phyloP scores from a whole-genome alignment of 2,113 vertebrate species.

The Notarius lentiginosus region DNA sequence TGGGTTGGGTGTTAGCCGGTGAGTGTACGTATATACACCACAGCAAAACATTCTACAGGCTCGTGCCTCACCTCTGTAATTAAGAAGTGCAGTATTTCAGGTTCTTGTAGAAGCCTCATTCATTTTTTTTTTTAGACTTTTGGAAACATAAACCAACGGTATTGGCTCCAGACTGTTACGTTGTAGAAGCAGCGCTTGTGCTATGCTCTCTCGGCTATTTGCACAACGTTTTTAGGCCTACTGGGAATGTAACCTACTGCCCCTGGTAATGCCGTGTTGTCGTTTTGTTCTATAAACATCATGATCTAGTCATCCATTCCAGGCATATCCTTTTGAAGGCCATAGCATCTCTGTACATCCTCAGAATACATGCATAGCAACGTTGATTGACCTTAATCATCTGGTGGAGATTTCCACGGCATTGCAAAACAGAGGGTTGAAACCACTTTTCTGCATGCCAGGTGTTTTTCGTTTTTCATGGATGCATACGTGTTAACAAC shows the following conservation, averaged over 20 bases:
- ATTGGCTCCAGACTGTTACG: not conserved
- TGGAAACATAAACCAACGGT: not conserved
- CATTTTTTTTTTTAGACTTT: too few species aligned
- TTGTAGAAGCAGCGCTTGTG: not conserved
- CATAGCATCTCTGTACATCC: constrained; percentile 29
- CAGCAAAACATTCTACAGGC: not conserved
- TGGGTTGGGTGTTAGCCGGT: too few species aligned
- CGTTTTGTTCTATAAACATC: constrained; percentile 34
- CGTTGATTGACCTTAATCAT: constrained; percentile 30
- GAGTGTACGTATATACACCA: too few species aligned
- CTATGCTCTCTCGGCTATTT: not conserved
- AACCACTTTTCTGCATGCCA: not conserved
- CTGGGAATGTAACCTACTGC: constrained; percentile 27
- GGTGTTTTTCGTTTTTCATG: constrained; percentile 8
- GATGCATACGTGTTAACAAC: not conserved
- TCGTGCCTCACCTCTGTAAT: not conserved
- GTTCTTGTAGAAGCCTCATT: not conserved
- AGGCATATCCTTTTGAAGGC: constrained; percentile 45
- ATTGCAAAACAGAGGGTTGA: constrained; percentile 2
- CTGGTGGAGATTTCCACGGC: constrained; percentile 26
- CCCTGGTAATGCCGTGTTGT: constrained; percentile 33
- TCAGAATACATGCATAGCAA: constrained; percentile 25
- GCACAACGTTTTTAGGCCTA: constrained; percentile 38
- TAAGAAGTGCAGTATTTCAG: not conserved
- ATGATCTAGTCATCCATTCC: constrained; percentile 27